Evolutionary conservation across 2,888 invertebrate genomes (phyloP).

Genomic region (Lycocerus yunnanus): DNA sequence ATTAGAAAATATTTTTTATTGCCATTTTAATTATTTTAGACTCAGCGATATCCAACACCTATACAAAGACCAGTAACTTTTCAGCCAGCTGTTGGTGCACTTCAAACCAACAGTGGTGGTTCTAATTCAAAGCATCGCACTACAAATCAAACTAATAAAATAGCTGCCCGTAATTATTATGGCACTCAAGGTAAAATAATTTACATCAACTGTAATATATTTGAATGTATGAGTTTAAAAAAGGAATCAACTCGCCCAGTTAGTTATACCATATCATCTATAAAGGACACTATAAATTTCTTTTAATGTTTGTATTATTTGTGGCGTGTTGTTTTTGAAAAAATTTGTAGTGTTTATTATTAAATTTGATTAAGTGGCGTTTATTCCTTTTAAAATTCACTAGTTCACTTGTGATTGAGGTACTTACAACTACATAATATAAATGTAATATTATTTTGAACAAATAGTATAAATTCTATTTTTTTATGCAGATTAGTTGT

Average conservation of each 20-base stretch:
- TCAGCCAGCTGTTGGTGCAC: constrained; percentile 55
- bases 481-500: background rate
- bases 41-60: constrained; percentile 57
- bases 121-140: constrained; percentile 52
- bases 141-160: constrained; percentile 50
- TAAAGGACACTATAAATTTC: background rate
- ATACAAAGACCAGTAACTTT: constrained; percentile 62
- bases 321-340: background rate
- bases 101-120: constrained; percentile 50
- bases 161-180: constrained; percentile 59
- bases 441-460: background rate
- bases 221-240: background rate
- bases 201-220: background rate
- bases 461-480: background rate
- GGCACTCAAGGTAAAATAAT: constrained; percentile 41
- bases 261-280: background rate
- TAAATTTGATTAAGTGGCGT: background rate
- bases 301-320: background rate
- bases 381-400: background rate
- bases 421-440: background rate
- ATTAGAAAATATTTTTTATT: background rate
- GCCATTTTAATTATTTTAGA: constrained; percentile 33
- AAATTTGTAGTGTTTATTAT: background rate
- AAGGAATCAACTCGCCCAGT: background rate
- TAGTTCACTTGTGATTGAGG: background rate